Evolutionary conservation across 1,140 invertebrate genomes (phyloP).

Genomic region (Aphis gossypii): DNA sequence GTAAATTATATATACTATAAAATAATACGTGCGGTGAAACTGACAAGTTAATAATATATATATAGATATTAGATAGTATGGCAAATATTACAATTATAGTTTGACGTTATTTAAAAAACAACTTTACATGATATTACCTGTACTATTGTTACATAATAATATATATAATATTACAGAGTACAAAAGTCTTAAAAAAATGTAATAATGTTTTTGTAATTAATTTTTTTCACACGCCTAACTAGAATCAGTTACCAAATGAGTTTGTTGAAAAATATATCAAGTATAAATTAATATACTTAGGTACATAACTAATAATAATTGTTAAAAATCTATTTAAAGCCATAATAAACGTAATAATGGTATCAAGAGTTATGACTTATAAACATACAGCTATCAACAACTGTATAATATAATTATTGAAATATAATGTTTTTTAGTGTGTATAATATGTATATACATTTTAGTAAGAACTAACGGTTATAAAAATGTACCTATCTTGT

Average conservation of each 20-base stretch:
- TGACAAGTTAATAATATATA: slow-evolving; percentile 23
- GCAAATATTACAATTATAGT: neutral
- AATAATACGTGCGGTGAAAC: neutral
- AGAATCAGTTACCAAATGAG: neutral
- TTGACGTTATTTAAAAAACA: neutral
- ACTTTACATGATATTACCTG: neutral
- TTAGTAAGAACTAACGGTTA: neutral
- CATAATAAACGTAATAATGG: no score
- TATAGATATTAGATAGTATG: neutral
- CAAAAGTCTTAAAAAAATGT: neutral
- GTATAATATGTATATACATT: no score
- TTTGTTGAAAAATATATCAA: neutral
- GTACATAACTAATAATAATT: neutral
- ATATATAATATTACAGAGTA: neutral
- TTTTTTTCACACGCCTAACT: neutral
- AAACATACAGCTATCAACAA: neutral
- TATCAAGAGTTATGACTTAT: neutral
- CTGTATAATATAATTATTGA: neutral
- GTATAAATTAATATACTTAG: neutral
- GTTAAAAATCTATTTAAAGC: neutral
- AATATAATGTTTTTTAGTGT: neutral
- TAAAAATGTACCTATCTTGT: neutral
- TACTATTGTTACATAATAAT: neutral
- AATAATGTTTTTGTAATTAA: neutral
- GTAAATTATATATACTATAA: slow-evolving; percentile 1